phyloP scores from a whole-genome alignment of 2,888 invertebrate genomes.

The Heliconius charithonia region DNA sequence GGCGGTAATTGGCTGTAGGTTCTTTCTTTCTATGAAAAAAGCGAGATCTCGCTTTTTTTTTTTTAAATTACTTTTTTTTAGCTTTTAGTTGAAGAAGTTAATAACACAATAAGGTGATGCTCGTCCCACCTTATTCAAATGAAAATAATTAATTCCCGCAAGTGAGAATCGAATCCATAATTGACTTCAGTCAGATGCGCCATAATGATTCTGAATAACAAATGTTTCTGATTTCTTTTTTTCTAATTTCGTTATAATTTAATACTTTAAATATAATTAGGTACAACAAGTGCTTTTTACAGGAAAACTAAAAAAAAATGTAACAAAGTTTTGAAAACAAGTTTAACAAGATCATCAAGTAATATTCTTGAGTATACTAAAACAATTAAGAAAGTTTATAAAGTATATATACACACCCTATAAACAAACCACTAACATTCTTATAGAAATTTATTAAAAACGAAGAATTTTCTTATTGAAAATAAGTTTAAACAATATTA shows the following conservation, averaged over 20 bases:
- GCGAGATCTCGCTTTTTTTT: too few species aligned
- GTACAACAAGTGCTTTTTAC: background rate
- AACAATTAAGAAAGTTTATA: slow-evolving; percentile 26
- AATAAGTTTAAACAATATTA: background rate
- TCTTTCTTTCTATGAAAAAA: too few species aligned
- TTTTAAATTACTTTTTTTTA: too few species aligned
- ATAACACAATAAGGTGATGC: too few species aligned
- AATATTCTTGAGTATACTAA: slow-evolving; percentile 30
- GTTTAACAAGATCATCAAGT: slow-evolving; percentile 28
- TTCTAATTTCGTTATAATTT: background rate
- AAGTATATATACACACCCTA: slow-evolving; percentile 13
- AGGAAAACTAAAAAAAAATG: slow-evolving; percentile 3
- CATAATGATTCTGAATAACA: background rate
- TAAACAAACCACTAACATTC: slow-evolving; percentile 11
- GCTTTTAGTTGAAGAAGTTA: too few species aligned
- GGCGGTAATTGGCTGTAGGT: too few species aligned
- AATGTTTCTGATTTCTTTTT: too few species aligned
- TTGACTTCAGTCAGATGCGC: background rate
- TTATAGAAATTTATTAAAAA: background rate
- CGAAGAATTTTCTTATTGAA: background rate
- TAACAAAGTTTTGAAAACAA: slow-evolving; percentile 25
- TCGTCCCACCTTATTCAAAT: too few species aligned
- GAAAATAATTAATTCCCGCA: too few species aligned
- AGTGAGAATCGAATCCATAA: too few species aligned
- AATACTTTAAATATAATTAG: background rate